phyloP scores from a whole-genome alignment of 2,797 vertebrate genomes.

The Rhinoraja longicauda region DNA sequence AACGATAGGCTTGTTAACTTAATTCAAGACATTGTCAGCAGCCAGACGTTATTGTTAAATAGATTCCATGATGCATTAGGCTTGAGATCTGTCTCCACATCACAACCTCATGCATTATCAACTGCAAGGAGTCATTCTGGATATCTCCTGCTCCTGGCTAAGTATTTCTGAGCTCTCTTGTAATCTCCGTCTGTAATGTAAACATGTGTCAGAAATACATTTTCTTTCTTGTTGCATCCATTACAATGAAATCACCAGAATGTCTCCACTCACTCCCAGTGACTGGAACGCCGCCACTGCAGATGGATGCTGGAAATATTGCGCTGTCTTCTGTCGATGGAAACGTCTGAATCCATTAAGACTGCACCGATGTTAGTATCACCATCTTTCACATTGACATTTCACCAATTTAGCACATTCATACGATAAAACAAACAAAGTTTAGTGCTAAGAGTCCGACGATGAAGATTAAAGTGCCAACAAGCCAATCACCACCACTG shows the following conservation, averaged over 20 bases:
- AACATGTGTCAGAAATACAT: conserved; percentile 3
- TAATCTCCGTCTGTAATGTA: background rate
- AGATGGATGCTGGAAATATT: background rate
- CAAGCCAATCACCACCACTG: background rate
- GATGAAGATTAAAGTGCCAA: background rate
- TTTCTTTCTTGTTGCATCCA: background rate
- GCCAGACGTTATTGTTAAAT: background rate
- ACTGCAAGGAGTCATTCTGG: background rate
- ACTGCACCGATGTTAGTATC: background rate
- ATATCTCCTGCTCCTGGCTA: background rate
- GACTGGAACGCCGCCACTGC: background rate
- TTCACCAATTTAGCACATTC: background rate
- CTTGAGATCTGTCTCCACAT: background rate
- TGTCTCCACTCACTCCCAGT: background rate
- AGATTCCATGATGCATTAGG: background rate
- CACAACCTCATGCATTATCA: background rate
- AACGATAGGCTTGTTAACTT: background rate
- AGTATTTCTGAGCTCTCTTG: background rate
- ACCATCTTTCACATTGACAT: background rate
- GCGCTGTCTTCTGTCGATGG: background rate
- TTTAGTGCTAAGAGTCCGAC: background rate
- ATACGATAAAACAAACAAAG: background rate
- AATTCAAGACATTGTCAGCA: background rate
- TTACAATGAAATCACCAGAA: background rate
- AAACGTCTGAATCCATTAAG: background rate